Evolutionary conservation across 2,888 invertebrate species (phyloP), one percentile per base, ranked within the genome.

Genomic region (Dryomyza anilis): DNA sequence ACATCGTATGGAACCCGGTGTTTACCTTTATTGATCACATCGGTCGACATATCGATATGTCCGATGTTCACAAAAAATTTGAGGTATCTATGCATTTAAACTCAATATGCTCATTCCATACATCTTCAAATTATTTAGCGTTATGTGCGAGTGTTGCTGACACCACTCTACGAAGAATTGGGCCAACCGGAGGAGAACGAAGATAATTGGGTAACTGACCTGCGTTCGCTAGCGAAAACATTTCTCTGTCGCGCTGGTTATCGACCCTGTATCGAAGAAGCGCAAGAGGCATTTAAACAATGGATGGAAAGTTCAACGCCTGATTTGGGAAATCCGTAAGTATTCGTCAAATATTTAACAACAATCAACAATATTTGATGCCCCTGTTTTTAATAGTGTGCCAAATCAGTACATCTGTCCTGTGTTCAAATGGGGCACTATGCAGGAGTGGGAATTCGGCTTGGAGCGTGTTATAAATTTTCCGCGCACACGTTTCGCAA

Each of bases 1-100:
- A 91, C 70, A 82, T 92, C 0, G 92, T 92, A 0, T 94, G 93
- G 93, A 90, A 91, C 77, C 91, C 92, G 0, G 88, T 92, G 8
- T 93, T 93, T 74, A 92, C 92, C 2, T 90, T 93, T 85, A 89
- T 93, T 53, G 93, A 93, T 78, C 92, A 93, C 73, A 87, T 93
- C 61, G 91, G 92, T 30, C 85, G 89, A 67, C 91, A 91, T 71
- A 89, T 93, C 72, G 89, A 89, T 69, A 87, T 87, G 72, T 87
- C 86, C 64, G 86, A 85, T 8, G 86, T 90, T 70, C 86, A 90
- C 66, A 86, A 86, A 43, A 91, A 92, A 77, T 92, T 93, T 75
- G 89, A 91, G 86, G 93, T 91, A 8, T 48, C 21, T 4, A 48
- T 14, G 14, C 23, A 14, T 19, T 19, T 19, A 43, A 39, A 43